Conservation (phyloP, 2,888 invertebrate genomes). For the Himalopsyche kuldschensis region DNA sequence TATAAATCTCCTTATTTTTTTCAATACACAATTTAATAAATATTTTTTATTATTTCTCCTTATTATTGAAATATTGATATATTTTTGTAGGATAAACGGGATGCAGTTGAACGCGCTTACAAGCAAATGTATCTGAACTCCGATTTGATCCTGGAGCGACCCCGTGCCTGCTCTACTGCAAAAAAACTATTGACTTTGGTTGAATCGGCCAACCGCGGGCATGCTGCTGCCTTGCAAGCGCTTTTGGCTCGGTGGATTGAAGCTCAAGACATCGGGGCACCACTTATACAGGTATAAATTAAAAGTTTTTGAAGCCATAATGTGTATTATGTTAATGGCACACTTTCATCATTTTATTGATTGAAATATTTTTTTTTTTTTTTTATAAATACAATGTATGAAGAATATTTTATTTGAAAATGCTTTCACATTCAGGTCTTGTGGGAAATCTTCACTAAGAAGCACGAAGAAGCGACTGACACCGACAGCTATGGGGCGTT, state of each 20-base stretch:
- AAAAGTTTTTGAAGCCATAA: not conserved
- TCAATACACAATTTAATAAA: not conserved
- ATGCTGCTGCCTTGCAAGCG: conserved; percentile 53
- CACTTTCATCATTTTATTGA: not conserved
- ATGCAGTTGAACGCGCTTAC: conserved; percentile 77
- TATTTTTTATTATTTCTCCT: no score
- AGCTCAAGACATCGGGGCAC: conserved; percentile 52
- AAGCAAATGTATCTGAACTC: conserved; percentile 68
- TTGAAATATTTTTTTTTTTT: not conserved
- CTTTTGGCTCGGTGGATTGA: conserved; percentile 53
- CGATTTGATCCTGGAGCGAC: conserved; percentile 55
- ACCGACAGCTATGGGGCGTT: conserved; percentile 75
- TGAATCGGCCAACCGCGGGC: conserved; percentile 49
- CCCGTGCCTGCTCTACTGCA: conserved; percentile 51
- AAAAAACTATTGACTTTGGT: conserved; percentile 47
- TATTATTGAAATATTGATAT: conserved; percentile 5
- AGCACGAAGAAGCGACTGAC: conserved; percentile 68
- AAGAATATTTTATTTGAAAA: conserved; percentile 13
- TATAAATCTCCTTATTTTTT: conserved; percentile 42
- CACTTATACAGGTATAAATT: conserved; percentile 52
- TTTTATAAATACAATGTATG: not conserved
- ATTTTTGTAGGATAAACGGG: conserved; percentile 59
- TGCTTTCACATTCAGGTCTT: conserved; percentile 61
- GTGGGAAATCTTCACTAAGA: conserved; percentile 82
- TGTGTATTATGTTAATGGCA: not conserved